These are phyloP conservation scores for Drosophila heteroneura DNA, from an alignment of 2,888 invertebrate species.

Conservation along the genomic window DNA sequence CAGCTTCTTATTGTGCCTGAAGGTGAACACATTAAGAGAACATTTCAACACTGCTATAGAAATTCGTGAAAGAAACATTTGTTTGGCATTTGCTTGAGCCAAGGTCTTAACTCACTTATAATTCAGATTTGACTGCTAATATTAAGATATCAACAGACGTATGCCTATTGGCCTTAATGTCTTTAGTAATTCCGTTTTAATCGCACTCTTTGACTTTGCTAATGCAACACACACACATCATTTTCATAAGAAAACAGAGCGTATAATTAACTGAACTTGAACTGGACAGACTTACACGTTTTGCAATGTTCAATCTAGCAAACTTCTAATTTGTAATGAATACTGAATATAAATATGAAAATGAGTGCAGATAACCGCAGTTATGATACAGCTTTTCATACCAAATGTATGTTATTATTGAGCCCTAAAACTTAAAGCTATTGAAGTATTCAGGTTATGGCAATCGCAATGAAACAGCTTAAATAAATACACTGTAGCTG, in stretches of 20 bases:
- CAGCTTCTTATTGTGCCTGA: slow-evolving; percentile 12
- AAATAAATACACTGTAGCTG: background rate
- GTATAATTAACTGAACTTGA: slow-evolving; percentile 7
- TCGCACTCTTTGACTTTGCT: background rate
- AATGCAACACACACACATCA: background rate
- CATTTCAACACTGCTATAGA: background rate
- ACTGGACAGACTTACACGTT: background rate
- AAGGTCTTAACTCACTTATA: background rate
- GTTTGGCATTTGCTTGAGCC: background rate
- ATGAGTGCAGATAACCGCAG: background rate
- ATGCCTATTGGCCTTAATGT: background rate
- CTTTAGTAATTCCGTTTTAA: background rate
- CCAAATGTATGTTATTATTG: slow-evolving; percentile 1
- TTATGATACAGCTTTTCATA: background rate
- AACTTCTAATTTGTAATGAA: slow-evolving; percentile 8
- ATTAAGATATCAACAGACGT: slow-evolving; percentile 1
- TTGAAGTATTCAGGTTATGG: slow-evolving; percentile 17
- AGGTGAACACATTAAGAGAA: slow-evolving; percentile 8
- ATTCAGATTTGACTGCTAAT: background rate
- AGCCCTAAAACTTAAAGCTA: slow-evolving; percentile 19
- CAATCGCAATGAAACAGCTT: background rate
- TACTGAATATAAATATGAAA: slow-evolving; percentile 12
- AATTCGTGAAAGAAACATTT: slow-evolving; percentile 2
- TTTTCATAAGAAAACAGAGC: background rate
- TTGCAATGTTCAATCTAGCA: background rate